Evolutionary conservation across 2,888 invertebrate genomes (phyloP).

Genomic region (Erebia ligea): DNA sequence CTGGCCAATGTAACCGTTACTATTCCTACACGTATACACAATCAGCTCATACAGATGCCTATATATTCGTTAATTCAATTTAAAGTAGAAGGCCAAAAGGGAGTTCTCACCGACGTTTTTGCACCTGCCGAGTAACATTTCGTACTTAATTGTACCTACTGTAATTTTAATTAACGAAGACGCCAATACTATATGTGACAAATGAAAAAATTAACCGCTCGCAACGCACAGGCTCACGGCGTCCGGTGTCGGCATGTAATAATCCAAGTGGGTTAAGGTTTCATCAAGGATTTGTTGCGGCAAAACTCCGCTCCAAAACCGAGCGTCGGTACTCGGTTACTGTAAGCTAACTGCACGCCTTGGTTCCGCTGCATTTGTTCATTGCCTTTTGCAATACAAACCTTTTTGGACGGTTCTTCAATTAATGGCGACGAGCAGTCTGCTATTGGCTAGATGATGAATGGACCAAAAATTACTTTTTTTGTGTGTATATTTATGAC

Average conservation of each 20-base stretch:
- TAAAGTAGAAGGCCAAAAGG: background rate
- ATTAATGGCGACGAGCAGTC: constrained; percentile 65
- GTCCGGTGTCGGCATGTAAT: constrained; percentile 70
- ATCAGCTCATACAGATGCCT: background rate
- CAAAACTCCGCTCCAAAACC: constrained; percentile 82
- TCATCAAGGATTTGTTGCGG: constrained; percentile 83
- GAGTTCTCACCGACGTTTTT: background rate
- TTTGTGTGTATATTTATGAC: constrained; percentile 41
- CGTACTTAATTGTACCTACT: constrained; percentile 50
- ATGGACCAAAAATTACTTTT: constrained; percentile 52
- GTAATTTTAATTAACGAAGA: constrained; percentile 29
- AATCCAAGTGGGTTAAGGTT: constrained; percentile 83
- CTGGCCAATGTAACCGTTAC: constrained; percentile 16
- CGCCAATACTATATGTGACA: constrained; percentile 44
- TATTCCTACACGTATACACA: background rate
- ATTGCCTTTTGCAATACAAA: constrained; percentile 59
- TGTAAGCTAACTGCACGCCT: constrained; percentile 76
- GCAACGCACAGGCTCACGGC: constrained; percentile 64
- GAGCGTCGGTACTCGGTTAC: constrained; percentile 63
- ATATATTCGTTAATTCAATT: background rate
- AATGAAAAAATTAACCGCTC: constrained; percentile 56
- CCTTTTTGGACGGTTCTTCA: constrained; percentile 39
- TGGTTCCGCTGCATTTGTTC: constrained; percentile 77
- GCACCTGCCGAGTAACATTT: constrained; percentile 16
- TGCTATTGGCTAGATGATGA: constrained; percentile 56